phyloP scores from a whole-genome alignment of 2,113 vertebrate genomes.

The Columbina picui region DNA sequence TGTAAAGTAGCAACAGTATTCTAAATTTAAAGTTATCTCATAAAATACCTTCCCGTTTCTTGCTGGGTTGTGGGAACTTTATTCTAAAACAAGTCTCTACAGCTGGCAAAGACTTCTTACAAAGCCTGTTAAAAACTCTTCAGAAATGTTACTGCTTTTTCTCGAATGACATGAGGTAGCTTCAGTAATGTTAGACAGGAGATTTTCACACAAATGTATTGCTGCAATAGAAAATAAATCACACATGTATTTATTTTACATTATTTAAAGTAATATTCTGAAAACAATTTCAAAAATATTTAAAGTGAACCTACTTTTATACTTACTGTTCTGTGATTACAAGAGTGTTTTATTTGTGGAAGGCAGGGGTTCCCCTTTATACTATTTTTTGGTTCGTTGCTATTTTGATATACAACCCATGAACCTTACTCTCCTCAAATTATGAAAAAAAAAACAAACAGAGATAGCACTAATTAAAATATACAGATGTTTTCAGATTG shows the following conservation, averaged over 20 bases:
- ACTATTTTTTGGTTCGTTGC: neutral
- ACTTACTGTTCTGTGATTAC: neutral
- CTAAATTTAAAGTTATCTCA: neutral
- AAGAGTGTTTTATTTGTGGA: neutral
- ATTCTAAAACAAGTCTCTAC: neutral
- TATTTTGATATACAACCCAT: neutral
- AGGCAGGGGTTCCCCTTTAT: neutral
- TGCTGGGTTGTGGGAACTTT: neutral
- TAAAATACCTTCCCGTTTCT: neutral
- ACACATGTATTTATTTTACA: slow-evolving; percentile 1
- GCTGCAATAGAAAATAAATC: slow-evolving; percentile 22
- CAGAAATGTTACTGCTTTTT: neutral
- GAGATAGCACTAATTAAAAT: neutral
- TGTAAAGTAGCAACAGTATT: neutral
- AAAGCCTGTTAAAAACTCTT: neutral
- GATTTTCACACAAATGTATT: neutral
- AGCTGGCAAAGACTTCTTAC: neutral
- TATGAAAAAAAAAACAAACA: neutral
- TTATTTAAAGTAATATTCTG: neutral
- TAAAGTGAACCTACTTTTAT: neutral
- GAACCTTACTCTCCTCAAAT: neutral
- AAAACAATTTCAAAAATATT: neutral
- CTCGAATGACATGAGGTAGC: neutral
- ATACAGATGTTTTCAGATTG: neutral
- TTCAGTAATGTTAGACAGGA: neutral